Percentiles rank a stretch among this genome's conserved stretches.
phyloP scores from a whole-genome alignment of 2,888 invertebrate species.

The Synanthedon formicaeformis region DNA sequence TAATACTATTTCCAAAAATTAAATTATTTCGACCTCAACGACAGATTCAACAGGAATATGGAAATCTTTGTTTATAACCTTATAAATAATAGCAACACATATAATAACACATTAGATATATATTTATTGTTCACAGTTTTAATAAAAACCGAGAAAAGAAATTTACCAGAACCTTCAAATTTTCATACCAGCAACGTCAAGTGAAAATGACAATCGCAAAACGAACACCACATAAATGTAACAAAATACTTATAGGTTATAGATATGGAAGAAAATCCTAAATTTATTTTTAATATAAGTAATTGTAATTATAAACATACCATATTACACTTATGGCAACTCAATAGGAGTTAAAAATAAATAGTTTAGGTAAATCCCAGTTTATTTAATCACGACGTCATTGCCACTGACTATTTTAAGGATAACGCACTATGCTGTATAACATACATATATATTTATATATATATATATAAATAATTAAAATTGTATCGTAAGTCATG shows the following conservation, averaged over 20 bases:
- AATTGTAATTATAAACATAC: conserved; percentile 43
- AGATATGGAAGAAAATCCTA: conserved; percentile 49
- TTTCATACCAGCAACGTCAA: conserved; percentile 18
- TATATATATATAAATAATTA: conserved; percentile 9
- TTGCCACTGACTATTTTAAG: conserved; percentile 40
- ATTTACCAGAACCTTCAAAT: not conserved
- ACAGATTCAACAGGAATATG: no score
- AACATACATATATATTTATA: conserved; percentile 20
- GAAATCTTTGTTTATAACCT: no score
- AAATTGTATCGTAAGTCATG: conserved; percentile 30
- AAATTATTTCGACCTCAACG: no score
- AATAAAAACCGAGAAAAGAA: no score
- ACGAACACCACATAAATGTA: conserved; percentile 66
- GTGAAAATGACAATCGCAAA: conserved; percentile 58
- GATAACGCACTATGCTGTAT: conserved; percentile 50
- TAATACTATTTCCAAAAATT: no score
- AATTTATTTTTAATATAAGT: conserved; percentile 46
- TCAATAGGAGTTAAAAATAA: conserved; percentile 20
- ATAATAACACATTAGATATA: no score
- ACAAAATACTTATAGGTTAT: conserved; percentile 44
- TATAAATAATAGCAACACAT: no score
- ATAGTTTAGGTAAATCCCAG: conserved; percentile 17
- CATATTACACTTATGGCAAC: conserved; percentile 49
- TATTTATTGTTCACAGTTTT: no score
- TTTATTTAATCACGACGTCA: conserved; percentile 28